Percentiles rank a stretch among this genome's conserved stretches.
These are phyloP conservation scores for Lobophora halterata DNA, from an alignment of 2,888 invertebrate species.

Conservation along the genomic window DNA sequence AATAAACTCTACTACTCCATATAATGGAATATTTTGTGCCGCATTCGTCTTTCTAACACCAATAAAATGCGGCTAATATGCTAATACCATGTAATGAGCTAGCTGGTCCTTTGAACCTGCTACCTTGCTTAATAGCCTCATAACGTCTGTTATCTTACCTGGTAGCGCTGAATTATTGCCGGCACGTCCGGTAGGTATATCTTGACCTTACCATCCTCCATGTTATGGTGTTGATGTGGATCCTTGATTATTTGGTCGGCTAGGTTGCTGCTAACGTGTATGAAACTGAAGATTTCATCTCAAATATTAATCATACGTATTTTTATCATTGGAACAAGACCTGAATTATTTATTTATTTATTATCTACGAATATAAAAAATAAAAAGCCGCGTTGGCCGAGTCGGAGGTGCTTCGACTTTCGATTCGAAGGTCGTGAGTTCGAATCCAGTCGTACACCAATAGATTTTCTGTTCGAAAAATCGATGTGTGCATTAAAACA, in stretches of 20 bases:
- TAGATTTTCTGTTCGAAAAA: too few species aligned
- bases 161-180: slow-evolving; percentile 35
- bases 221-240: slow-evolving; percentile 13
- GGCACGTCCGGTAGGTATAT: slow-evolving; percentile 19
- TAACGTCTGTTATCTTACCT: slow-evolving; percentile 35
- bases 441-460: too few species aligned
- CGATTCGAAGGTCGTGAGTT: too few species aligned
- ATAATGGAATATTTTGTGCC: too few species aligned
- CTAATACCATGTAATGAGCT: slow-evolving; percentile 1
- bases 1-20: too few species aligned
- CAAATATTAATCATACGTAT: background rate
- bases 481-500: too few species aligned
- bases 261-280: slow-evolving; percentile 3
- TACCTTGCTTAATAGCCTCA: slow-evolving; percentile 34
- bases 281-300: background rate
- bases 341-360: too few species aligned
- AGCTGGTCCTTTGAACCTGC: slow-evolving; percentile 13
- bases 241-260: slow-evolving; percentile 13
- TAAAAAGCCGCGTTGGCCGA: too few species aligned
- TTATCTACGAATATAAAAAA: too few species aligned
- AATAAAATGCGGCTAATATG: background rate
- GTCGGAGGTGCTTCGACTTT: too few species aligned
- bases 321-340: too few species aligned
- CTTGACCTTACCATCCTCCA: slow-evolving; percentile 19
- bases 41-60: too few species aligned